These are phyloP conservation scores for Drosophila demipolita DNA, from an alignment of 2,888 invertebrate genomes.

Conservation along the genomic window DNA sequence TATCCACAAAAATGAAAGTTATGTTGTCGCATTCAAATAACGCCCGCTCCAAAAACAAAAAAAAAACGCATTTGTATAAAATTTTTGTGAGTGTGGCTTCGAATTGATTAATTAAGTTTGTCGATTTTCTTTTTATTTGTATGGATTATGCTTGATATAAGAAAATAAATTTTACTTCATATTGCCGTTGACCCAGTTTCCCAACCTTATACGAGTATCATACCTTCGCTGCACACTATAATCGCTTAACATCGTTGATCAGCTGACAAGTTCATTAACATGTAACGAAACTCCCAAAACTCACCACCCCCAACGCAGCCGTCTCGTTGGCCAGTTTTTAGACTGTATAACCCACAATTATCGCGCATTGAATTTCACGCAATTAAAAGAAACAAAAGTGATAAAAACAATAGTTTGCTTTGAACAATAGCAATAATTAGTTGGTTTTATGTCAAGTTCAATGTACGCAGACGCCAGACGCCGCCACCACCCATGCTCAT, in stretches of 20 bases:
- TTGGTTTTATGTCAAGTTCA: slow-evolving; percentile 75
- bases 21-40: slow-evolving; percentile 30
- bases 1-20: slow-evolving; percentile 68
- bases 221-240: neutral
- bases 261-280: slow-evolving; percentile 55
- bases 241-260: slow-evolving; percentile 4
- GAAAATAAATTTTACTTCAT: slow-evolving; percentile 6
- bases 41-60: slow-evolving; percentile 17
- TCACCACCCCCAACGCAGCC: slow-evolving; percentile 26
- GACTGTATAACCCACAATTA: slow-evolving; percentile 72
- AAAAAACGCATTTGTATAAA: slow-evolving; percentile 25
- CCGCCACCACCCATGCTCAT: slow-evolving; percentile 35
- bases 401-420: slow-evolving; percentile 24
- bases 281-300: slow-evolving; percentile 36
- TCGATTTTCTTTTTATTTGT: neutral
- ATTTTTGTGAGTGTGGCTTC: slow-evolving; percentile 17
- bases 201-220: slow-evolving; percentile 21
- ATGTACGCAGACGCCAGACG: slow-evolving; percentile 60
- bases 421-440: slow-evolving; percentile 67
- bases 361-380: slow-evolving; percentile 66
- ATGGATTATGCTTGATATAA: slow-evolving; percentile 4
- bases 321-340: slow-evolving; percentile 10
- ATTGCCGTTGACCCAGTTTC: slow-evolving; percentile 40
- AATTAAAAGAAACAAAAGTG: slow-evolving; percentile 58
- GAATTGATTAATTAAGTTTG: slow-evolving; percentile 32